phyloP scores from a whole-genome alignment of 2,797 vertebrate genomes.

The Cheirogaleus major region DNA sequence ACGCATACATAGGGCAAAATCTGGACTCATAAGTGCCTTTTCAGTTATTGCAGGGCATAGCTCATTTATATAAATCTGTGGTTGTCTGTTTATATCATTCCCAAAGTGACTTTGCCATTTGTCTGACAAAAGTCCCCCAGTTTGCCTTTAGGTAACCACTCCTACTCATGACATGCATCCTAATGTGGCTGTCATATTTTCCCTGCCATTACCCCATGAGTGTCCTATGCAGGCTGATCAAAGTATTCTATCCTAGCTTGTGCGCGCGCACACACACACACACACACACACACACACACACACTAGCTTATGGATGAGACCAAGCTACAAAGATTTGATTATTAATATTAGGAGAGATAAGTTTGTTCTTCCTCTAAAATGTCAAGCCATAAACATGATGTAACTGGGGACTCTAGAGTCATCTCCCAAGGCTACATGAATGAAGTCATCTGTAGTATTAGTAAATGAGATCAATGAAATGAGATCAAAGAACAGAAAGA shows the following conservation, averaged over 20 bases:
- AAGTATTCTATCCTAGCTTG: neutral
- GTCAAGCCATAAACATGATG: conserved; percentile 19
- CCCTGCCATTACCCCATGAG: neutral
- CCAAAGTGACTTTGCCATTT: neutral
- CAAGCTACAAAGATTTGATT: neutral
- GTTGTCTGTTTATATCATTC: neutral
- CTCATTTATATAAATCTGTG: neutral
- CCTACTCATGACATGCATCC: neutral
- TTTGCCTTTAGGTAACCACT: neutral
- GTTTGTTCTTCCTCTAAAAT: neutral
- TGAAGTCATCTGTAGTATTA: conserved; percentile 55
- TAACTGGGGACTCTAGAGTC: neutral
- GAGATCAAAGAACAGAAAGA: conserved; percentile 27
- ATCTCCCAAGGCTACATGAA: neutral
- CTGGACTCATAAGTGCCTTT: neutral
- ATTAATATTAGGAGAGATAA: neutral
- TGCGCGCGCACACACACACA: rapidly evolving
- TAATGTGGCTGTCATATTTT: neutral
- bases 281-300: neutral
- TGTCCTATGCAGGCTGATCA: neutral
- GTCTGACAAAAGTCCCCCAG: neutral
- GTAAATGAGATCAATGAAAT: conserved; percentile 24
- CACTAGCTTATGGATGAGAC: neutral
- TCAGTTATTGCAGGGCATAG: neutral
- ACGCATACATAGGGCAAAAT: neutral